phyloP scores from a whole-genome alignment of 1,140 invertebrate species.

The Aradophagus sp. region DNA sequence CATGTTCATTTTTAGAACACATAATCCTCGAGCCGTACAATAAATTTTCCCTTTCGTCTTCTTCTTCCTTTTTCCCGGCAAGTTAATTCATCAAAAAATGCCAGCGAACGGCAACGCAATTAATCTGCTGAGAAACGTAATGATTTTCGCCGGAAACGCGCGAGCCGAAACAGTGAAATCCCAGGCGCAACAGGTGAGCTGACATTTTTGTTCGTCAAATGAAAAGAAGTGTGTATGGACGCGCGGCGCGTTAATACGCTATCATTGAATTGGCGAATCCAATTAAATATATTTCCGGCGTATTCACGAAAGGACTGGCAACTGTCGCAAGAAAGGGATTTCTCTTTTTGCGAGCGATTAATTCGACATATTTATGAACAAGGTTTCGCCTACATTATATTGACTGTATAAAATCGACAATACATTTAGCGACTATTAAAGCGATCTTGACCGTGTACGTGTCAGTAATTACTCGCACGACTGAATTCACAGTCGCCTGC shows the following conservation, averaged over 20 bases:
- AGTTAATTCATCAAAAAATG: too few relatives aligned
- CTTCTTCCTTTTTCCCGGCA: too few relatives aligned
- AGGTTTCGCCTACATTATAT: conserved; percentile 54
- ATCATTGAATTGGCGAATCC: conserved; percentile 19
- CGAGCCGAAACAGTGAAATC: too few relatives aligned
- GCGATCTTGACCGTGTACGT: conserved; percentile 58
- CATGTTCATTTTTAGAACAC: too few relatives aligned
- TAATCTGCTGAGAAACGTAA: too few relatives aligned
- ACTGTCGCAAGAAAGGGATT: conserved; percentile 27
- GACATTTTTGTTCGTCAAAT: too few relatives aligned
- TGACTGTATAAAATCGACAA: conserved; percentile 55
- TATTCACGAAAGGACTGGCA: conserved; percentile 28
- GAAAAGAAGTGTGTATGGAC: too few relatives aligned
- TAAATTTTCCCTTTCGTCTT: too few relatives aligned
- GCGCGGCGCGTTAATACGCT: not conserved
- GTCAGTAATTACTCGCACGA: conserved; percentile 58
- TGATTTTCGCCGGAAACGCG: too few relatives aligned
- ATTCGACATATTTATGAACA: conserved; percentile 52
- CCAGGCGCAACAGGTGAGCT: too few relatives aligned
- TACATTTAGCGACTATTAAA: conserved; percentile 59
- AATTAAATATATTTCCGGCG: conserved; percentile 19
- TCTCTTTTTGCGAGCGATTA: conserved; percentile 45
- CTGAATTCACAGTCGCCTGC: conserved; percentile 54
- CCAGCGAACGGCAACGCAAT: too few relatives aligned
- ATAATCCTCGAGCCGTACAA: too few relatives aligned